These are phyloP conservation scores for Callopanchax toddi DNA, from an alignment of 2,113 vertebrate species.

Conservation along the genomic window DNA sequence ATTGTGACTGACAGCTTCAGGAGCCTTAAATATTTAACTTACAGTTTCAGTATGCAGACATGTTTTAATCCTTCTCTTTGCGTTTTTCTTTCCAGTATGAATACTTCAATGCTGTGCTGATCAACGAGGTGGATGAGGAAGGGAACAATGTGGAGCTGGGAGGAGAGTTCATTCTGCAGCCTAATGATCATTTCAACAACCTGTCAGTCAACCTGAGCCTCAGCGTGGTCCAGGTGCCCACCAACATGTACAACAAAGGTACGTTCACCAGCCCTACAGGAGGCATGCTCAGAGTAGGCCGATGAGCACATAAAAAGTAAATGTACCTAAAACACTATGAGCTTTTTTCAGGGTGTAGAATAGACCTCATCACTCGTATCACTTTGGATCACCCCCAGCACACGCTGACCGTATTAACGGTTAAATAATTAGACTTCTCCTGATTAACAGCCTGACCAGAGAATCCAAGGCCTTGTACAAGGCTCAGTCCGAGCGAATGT, in stretches of 20 bases:
- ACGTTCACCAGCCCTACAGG: not conserved
- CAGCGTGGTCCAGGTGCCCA: conserved; percentile 97
- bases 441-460: conserved; percentile 55
- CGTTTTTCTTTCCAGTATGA: conserved; percentile 86
- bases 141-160: conserved; percentile 93
- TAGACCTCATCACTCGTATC: conserved; percentile 53
- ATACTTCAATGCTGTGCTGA: conserved; percentile 98
- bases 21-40: not conserved
- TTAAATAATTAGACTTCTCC: conserved; percentile 61
- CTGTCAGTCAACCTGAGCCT: conserved; percentile 96
- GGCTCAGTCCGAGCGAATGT: conserved; percentile 54
- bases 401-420: conserved; percentile 59
- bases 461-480: conserved; percentile 45
- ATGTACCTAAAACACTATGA: not conserved
- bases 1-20: conserved; percentile 1
- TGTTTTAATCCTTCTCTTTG: not conserved
- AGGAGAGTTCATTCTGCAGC: conserved; percentile 94
- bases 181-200: conserved; percentile 98
- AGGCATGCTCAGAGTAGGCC: not conserved
- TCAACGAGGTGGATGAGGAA: conserved; percentile 93
- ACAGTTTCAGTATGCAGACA: not conserved
- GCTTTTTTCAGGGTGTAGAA: conserved; percentile 30
- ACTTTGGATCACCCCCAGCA: conserved; percentile 46
- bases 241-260: conserved; percentile 98
- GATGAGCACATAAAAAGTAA: too few relatives aligned